phyloP scores from a whole-genome alignment of 2,113 vertebrate species.

The Sapajus apella region DNA sequence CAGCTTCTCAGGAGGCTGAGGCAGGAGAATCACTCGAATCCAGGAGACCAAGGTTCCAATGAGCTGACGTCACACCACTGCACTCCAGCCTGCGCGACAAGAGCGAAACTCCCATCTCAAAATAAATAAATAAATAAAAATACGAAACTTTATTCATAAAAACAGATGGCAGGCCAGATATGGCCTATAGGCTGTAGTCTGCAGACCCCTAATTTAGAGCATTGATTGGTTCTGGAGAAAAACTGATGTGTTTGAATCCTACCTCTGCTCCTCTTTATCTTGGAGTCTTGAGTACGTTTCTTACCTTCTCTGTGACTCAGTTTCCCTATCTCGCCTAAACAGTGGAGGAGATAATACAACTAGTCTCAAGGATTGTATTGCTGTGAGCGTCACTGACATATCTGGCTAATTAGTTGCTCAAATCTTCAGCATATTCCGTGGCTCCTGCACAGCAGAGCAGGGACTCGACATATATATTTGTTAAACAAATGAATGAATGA shows the following conservation, averaged over 20 bases:
- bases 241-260: background rate
- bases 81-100: too few species aligned
- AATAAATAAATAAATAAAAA: too few species aligned
- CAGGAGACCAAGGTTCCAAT: too few species aligned
- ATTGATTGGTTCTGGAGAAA: background rate
- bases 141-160: background rate
- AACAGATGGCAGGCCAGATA: background rate
- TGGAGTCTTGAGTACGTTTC: background rate
- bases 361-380: background rate
- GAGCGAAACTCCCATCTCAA: too few species aligned
- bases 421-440: background rate
- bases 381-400: fast-evolving
- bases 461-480: background rate
- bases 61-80: too few species aligned
- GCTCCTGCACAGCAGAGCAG: background rate
- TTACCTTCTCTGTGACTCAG: background rate
- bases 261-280: background rate
- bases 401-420: background rate
- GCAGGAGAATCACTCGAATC: too few species aligned
- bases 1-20: too few species aligned
- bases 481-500: background rate
- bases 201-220: background rate
- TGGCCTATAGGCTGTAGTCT: background rate
- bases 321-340: background rate
- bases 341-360: background rate